Conservation (phyloP, 2,113 vertebrate species). For the Pedetes capensis region DNA sequence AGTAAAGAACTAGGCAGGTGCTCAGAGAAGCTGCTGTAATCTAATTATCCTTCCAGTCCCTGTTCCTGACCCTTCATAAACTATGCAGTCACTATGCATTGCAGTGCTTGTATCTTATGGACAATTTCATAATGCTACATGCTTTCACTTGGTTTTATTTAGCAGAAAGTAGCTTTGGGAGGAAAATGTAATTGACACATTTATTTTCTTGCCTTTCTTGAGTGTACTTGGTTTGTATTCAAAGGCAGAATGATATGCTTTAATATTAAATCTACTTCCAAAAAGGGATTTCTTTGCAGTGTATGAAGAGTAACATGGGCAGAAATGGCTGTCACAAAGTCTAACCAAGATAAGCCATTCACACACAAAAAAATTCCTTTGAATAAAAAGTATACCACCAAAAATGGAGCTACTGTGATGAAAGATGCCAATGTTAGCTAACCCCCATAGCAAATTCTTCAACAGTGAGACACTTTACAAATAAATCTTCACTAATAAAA, state of each 20-base stretch:
- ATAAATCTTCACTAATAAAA: not conserved
- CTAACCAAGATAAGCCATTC: slow-evolving; percentile 7
- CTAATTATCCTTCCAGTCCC: not conserved
- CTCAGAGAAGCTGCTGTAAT: not conserved
- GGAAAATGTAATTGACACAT: not conserved
- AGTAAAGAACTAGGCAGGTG: not conserved
- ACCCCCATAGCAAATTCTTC: not conserved
- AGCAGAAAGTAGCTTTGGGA: not conserved
- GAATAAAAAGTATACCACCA: not conserved
- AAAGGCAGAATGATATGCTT: not conserved
- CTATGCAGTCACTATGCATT: not conserved
- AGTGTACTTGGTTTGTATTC: not conserved
- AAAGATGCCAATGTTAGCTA: not conserved
- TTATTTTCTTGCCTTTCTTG: slow-evolving; percentile 30
- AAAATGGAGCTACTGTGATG: not conserved
- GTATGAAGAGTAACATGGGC: not conserved
- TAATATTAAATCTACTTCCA: not conserved
- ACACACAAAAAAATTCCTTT: slow-evolving; percentile 3
- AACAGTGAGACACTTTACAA: not conserved
- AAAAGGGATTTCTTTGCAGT: slow-evolving; percentile 13
- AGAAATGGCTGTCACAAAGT: not conserved
- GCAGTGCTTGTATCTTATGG: not conserved
- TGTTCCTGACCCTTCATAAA: not conserved
- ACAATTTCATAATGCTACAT: not conserved
- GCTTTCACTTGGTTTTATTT: not conserved